phyloP scores from a whole-genome alignment of 1,140 invertebrate genomes.

The Trichonephila clavata region DNA sequence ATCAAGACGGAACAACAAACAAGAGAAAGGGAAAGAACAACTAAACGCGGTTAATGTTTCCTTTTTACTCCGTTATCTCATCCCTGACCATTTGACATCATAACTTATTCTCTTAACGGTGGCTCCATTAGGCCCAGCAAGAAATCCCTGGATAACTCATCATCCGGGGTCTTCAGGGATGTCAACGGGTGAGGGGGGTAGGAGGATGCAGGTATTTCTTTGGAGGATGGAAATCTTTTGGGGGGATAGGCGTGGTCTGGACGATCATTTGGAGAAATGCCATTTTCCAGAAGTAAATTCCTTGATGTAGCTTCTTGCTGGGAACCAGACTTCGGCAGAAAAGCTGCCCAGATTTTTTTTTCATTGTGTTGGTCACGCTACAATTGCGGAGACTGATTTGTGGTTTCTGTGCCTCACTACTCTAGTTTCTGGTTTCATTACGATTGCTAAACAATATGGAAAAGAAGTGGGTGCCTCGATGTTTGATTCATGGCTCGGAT shows the following conservation, averaged over 20 bases:
- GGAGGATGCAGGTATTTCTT: background rate
- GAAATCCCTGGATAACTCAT: constrained; percentile 52
- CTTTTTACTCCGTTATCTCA: background rate
- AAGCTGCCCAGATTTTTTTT: background rate
- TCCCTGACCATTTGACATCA: constrained; percentile 68
- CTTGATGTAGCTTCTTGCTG: constrained; percentile 55
- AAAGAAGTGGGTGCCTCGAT: background rate
- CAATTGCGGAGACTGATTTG: background rate
- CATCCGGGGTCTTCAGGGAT: background rate
- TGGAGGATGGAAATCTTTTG: background rate
- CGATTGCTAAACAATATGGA: background rate
- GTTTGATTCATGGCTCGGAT: background rate
- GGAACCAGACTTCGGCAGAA: background rate
- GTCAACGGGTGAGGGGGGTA: constrained; percentile 5
- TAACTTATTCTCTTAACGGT: constrained; percentile 58
- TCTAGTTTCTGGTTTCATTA: background rate
- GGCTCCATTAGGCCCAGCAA: constrained; percentile 28
- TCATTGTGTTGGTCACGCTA: background rate
- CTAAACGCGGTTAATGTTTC: constrained; percentile 17
- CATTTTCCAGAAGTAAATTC: constrained; percentile 58
- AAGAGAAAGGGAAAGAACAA: background rate
- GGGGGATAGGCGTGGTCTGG: constrained; percentile 19
- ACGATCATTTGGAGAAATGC: constrained; percentile 57
- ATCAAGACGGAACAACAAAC: constrained; percentile 22
- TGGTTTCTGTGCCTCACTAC: background rate